These are phyloP conservation scores for Cephus spinipes DNA, from an alignment of 2,888 invertebrate species.

Conservation along the genomic window DNA sequence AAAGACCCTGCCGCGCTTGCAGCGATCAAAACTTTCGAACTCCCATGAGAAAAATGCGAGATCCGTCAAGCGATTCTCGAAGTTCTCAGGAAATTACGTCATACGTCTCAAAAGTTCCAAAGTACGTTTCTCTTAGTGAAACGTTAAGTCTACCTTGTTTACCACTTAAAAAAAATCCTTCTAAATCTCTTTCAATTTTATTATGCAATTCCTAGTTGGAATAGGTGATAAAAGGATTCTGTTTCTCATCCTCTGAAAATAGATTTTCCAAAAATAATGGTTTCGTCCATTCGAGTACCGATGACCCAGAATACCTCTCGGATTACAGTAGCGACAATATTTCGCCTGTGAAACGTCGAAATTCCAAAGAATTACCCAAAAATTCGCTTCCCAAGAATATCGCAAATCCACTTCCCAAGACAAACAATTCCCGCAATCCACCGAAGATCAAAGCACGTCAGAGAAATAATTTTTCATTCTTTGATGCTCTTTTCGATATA, in stretches of 20 bases:
- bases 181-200: background rate
- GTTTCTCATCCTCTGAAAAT: background rate
- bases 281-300: slow-evolving; percentile 29
- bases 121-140: background rate
- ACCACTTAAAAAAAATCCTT: slow-evolving; percentile 11
- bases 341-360: background rate
- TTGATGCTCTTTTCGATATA: slow-evolving; percentile 51
- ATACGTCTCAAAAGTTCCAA: background rate
- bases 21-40: slow-evolving; percentile 24
- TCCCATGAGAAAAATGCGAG: slow-evolving; percentile 23
- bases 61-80: slow-evolving; percentile 37
- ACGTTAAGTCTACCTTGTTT: background rate
- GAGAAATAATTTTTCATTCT: slow-evolving; percentile 37
- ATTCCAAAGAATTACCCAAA: slow-evolving; percentile 8
- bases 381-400: slow-evolving; percentile 9
- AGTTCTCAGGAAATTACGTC: slow-evolving; percentile 32
- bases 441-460: slow-evolving; percentile 21
- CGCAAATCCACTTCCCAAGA: background rate
- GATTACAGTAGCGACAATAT: slow-evolving; percentile 19
- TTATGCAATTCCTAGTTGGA: background rate
- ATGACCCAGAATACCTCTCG: slow-evolving; percentile 29
- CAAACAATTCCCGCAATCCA: slow-evolving; percentile 7
- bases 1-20: slow-evolving; percentile 36
- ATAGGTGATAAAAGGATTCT: background rate
- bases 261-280: slow-evolving; percentile 28